Evolutionary conservation across 2,113 vertebrate genomes (phyloP), one percentile per base, ranked within the genome.

Genomic region (Mustelus asterias): DNA sequence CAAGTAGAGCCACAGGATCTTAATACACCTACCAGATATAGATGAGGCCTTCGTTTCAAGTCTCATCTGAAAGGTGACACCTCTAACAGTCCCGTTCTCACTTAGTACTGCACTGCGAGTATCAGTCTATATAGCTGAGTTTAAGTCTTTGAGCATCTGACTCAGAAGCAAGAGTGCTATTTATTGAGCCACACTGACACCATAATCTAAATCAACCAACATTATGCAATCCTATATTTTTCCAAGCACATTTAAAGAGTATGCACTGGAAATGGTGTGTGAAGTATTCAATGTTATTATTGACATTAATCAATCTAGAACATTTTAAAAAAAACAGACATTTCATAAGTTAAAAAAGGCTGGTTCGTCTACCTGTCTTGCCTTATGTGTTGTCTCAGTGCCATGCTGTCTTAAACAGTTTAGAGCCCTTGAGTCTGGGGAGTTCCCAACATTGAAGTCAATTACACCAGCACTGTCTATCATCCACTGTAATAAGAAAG

Each of bases 391-490:
- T 96, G 98, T 98, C 97, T 98, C 97, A 98, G 98, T 98, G 98
- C 97, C 98, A 97, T 99, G 98, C 96, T 97, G 98, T 98, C 97
- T 98, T 96, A 99, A 98, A 97, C 99, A 99, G 97, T 97, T 98
- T 97, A 99, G 97, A 98, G 98, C 98, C 96, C 99, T 98, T 96
- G 96, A 95, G 96, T 99, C 99, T 96, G 99, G 99, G 96, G 96
- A 97, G 97, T 98, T 98, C 98, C 98, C 99, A 98, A 97, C 97
- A 97, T 99, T 99, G 99, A 98, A 99, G 98, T 99, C 98, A 96
- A 99, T 99, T 96, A 99, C 98, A 96, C 99, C 99, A 44, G 97
- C 98, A 97, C 99, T 99, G 98, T 99, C 99, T 98, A 98, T 98
- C 97, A 98, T 96, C 99, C 99, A 99, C 99, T 99, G 99, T 96